Percentiles rank a stretch among this genome's conserved stretches.
phyloP scores from a whole-genome alignment of 2,888 invertebrate genomes.

The Stenoptilia bipunctidactyla region DNA sequence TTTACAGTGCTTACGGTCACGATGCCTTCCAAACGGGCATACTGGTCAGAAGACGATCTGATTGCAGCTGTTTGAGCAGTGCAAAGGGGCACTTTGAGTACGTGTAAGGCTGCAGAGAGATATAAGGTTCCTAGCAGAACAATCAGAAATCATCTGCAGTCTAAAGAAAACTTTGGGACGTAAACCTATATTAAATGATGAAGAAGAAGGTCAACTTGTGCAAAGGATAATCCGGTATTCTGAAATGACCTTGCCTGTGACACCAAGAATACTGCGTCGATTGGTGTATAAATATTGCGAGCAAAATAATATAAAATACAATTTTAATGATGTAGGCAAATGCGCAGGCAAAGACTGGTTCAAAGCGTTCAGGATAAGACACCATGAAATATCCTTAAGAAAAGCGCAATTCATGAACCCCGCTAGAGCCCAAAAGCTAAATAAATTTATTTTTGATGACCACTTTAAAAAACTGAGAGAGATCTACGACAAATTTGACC shows the following conservation, averaged over 20 bases:
- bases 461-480: slow-evolving; percentile 15
- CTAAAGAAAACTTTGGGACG: slow-evolving; percentile 17
- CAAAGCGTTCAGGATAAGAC: slow-evolving; percentile 17
- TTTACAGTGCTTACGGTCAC: slow-evolving; percentile 9
- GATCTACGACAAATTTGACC: slow-evolving; percentile 12
- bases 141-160: slow-evolving; percentile 18
- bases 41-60: slow-evolving; percentile 18
- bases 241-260: slow-evolving; percentile 13
- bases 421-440: slow-evolving; percentile 20
- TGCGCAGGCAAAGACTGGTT: slow-evolving; percentile 19
- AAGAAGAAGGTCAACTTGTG: slow-evolving; percentile 18
- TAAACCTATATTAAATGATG: slow-evolving; percentile 15
- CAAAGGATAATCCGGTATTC: slow-evolving; percentile 14
- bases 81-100: slow-evolving; percentile 16
- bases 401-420: slow-evolving; percentile 22
- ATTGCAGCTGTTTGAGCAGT: slow-evolving; percentile 16
- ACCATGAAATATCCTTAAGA: slow-evolving; percentile 16
- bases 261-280: slow-evolving; percentile 13
- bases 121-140: slow-evolving; percentile 21
- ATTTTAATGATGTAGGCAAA: slow-evolving; percentile 12
- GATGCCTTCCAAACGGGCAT: slow-evolving; percentile 17
- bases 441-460: slow-evolving; percentile 18
- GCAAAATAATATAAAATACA: slow-evolving; percentile 18
- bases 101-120: slow-evolving; percentile 16
- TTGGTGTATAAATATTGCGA: slow-evolving; percentile 18